Conservation (phyloP, 2,797 vertebrate genomes). For the Enteromius mattozi region DNA sequence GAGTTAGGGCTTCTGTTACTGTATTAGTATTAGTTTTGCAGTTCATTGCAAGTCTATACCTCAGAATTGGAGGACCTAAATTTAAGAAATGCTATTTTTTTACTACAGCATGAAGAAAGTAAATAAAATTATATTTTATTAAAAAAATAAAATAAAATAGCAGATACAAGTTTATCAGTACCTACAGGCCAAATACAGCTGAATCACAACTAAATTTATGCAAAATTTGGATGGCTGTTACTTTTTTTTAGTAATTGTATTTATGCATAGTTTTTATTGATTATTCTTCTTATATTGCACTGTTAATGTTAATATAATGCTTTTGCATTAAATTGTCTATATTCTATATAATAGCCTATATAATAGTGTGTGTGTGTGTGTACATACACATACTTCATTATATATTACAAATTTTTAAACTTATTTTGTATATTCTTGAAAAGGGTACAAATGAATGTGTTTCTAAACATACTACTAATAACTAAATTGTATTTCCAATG, state of each 20-base stretch:
- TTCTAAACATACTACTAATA: not conserved
- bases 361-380: too few relatives aligned
- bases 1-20: constrained; percentile 2
- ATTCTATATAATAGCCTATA: too few relatives aligned
- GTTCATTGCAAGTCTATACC: not conserved
- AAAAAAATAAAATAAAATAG: not conserved
- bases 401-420: too few relatives aligned
- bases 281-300: not conserved
- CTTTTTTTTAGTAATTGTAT: not conserved
- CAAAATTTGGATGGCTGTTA: not conserved
- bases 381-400: too few relatives aligned
- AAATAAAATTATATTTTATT: fast-evolving
- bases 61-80: not conserved
- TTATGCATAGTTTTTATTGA: not conserved
- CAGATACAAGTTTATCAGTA: not conserved
- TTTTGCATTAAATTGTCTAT: too few relatives aligned
- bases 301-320: not conserved
- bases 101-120: not conserved
- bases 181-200: not conserved
- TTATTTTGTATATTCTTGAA: not conserved
- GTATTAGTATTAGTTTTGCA: not conserved
- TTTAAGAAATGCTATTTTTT: not conserved
- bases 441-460: not conserved
- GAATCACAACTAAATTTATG: not conserved
- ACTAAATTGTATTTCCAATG: not conserved